Conservation (phyloP, 2,797 vertebrate species). For the Falco concolor region DNA sequence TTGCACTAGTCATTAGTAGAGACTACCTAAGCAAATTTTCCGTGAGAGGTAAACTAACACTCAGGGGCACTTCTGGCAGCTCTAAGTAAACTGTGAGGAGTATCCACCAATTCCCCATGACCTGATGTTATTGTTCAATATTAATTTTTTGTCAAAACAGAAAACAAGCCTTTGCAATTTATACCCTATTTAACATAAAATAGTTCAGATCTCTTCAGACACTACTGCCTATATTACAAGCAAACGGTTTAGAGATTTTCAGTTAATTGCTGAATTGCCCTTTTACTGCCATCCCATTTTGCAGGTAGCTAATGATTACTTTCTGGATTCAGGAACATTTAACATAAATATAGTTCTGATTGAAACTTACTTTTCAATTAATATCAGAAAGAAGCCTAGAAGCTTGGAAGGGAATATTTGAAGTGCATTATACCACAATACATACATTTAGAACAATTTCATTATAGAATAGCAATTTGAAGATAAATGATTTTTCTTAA, state of each 20-base stretch:
- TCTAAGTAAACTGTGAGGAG: background rate
- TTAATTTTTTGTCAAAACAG: background rate
- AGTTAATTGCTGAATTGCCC: background rate
- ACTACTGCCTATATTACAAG: background rate
- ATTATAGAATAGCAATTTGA: background rate
- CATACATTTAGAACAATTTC: background rate
- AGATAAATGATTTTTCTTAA: background rate
- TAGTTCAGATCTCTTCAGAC: background rate
- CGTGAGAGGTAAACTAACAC: background rate
- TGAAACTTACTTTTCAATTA: background rate
- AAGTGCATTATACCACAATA: background rate
- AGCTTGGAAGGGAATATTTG: background rate
- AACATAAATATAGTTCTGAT: background rate
- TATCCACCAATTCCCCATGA: background rate
- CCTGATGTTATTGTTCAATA: background rate
- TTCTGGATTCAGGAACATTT: background rate
- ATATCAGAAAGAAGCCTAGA: background rate
- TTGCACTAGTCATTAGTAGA: background rate
- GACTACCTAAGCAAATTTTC: background rate
- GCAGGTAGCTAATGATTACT: background rate
- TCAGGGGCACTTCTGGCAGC: background rate
- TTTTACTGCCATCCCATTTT: fast-evolving
- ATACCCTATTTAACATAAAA: background rate
- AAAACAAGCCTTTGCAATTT: background rate
- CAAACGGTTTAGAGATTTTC: background rate